A percentile compares a stretch with the other conserved stretches of the same genome.
These are phyloP conservation scores for Acropora tenuis DNA, from an alignment of 64 coral and sea anemone species.

Conservation along the genomic window DNA sequence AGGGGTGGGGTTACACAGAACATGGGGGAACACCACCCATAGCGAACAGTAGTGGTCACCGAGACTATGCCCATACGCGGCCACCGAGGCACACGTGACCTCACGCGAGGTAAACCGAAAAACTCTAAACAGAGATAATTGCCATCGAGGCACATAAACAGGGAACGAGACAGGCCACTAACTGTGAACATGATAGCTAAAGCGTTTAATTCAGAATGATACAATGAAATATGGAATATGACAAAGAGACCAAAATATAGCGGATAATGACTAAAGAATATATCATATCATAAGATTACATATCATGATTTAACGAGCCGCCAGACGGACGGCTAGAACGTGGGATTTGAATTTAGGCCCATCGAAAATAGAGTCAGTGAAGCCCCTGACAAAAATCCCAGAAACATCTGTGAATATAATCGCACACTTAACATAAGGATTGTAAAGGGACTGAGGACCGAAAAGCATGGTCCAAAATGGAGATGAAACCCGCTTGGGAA, in stretches of 20 bases:
- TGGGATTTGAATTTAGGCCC: neutral
- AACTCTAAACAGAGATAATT: neutral
- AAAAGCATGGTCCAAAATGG: conserved; percentile 9
- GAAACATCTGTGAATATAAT: conserved; percentile 3
- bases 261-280: neutral
- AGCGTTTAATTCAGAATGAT: neutral
- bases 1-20: neutral
- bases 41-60: neutral
- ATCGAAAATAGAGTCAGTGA: neutral
- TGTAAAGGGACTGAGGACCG: neutral
- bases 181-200: neutral
- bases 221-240: too few species aligned
- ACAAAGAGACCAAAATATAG: too few species aligned
- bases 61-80: conserved; percentile 7
- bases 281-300: neutral
- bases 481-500: neutral
- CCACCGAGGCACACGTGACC: conserved; percentile 3
- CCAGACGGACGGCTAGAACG: neutral
- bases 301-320: neutral
- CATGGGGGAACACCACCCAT: neutral
- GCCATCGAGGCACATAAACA: neutral
- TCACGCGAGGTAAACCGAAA: neutral
- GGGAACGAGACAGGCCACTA: neutral
- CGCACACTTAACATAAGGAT: neutral
- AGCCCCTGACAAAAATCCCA: neutral